Evolutionary conservation across 2,888 invertebrate species (phyloP).

Genomic region (Sturmia bella): DNA sequence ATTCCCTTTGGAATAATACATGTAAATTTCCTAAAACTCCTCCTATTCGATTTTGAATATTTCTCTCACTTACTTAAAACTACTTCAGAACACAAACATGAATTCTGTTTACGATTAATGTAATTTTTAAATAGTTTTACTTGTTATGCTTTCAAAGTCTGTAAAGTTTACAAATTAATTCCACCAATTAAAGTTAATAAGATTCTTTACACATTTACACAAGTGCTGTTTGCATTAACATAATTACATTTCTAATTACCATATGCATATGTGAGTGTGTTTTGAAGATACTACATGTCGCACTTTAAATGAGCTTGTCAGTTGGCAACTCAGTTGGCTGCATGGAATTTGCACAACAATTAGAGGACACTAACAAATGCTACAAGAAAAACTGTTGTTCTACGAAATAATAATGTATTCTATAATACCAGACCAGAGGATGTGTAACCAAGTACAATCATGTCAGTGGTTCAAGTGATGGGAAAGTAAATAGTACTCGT

Average conservation of each 20-base stretch:
- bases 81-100: too few relatives aligned
- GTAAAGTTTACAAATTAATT: conserved; percentile 40
- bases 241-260: conserved; percentile 1
- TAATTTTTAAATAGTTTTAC: neutral
- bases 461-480: neutral
- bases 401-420: neutral
- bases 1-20: too few relatives aligned
- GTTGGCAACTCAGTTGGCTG: neutral
- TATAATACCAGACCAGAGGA: too few relatives aligned
- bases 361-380: neutral
- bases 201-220: conserved; percentile 15
- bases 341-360: neutral
- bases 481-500: too few relatives aligned
- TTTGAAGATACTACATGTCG: neutral
- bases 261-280: neutral
- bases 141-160: conserved; percentile 7
- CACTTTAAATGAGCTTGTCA: neutral
- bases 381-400: neutral
- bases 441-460: neutral
- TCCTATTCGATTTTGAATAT: too few relatives aligned
- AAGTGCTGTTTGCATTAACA: conserved; percentile 9
- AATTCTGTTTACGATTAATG: too few relatives aligned
- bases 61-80: too few relatives aligned
- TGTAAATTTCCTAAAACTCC: too few relatives aligned
- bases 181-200: conserved; percentile 36